These are phyloP conservation scores for Oreotrochilus melanogaster DNA, from an alignment of 2,113 vertebrate species.

Conservation along the genomic window DNA sequence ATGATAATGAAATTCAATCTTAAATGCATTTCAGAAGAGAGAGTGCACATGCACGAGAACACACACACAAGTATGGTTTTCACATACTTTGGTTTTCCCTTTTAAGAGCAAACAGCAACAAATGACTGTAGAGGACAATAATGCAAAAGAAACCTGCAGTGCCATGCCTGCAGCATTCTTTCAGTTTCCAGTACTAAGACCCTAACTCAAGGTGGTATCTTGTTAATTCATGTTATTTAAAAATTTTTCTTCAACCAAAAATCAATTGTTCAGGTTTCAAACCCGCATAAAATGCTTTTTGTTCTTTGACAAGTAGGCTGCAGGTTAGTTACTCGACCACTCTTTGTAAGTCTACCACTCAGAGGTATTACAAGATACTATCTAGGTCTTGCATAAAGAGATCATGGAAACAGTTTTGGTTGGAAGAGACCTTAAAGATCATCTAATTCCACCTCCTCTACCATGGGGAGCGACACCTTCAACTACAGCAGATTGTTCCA, in stretches of 20 bases:
- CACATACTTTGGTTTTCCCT: background rate
- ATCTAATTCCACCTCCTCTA: too few species aligned
- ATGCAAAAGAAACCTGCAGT: background rate
- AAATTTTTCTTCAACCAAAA: background rate
- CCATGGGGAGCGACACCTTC: too few species aligned
- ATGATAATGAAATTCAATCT: background rate
- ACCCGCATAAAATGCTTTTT: background rate
- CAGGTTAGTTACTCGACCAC: background rate
- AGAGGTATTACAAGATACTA: background rate
- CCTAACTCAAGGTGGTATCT: background rate
- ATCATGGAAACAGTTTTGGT: background rate
- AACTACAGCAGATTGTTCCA: too few species aligned
- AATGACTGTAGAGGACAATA: fast-evolving
- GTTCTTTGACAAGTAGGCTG: background rate
- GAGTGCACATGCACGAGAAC: background rate
- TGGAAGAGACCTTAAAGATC: too few species aligned
- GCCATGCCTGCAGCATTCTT: background rate
- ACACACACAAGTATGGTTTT: background rate
- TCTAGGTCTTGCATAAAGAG: background rate
- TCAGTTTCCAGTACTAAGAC: background rate
- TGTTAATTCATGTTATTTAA: background rate
- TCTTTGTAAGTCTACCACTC: background rate
- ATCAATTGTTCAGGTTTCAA: background rate
- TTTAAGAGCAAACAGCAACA: background rate
- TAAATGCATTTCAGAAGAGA: background rate